phyloP scores from a whole-genome alignment of 2,797 vertebrate species.

The Rhodeus uyekii region DNA sequence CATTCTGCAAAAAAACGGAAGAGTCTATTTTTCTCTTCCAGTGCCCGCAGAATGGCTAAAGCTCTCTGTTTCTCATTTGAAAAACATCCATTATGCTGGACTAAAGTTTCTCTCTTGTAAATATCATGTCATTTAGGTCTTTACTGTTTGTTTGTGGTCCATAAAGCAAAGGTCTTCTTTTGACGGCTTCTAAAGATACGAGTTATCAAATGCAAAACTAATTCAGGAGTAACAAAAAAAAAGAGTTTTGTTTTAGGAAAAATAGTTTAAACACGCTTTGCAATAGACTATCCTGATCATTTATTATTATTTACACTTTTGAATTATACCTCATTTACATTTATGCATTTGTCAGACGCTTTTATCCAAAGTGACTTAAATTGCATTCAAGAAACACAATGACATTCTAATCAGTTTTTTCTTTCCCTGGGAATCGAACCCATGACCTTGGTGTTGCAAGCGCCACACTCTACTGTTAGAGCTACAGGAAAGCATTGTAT shows the following conservation, averaged over 20 bases:
- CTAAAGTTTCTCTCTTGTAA: not conserved
- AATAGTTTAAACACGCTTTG: not conserved
- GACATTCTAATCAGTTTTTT: no score
- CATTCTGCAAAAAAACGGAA: not conserved
- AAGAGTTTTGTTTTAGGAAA: not conserved
- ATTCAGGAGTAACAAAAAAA: not conserved
- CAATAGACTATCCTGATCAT: not conserved
- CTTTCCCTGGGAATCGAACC: no score
- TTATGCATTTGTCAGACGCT: no score
- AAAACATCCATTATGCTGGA: not conserved
- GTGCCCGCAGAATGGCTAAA: not conserved
- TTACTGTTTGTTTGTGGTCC: not conserved
- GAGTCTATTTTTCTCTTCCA: no score
- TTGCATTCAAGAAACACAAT: no score
- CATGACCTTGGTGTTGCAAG: no score
- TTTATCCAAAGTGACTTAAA: no score
- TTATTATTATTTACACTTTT: no score
- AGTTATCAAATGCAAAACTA: not conserved
- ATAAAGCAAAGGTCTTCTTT: not conserved
- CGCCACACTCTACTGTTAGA: no score
- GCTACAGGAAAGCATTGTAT: no score
- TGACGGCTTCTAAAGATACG: not conserved
- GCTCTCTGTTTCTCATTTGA: not conserved
- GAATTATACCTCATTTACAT: no score
- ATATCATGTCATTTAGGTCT: not conserved